These are phyloP conservation scores for Umimayanthus chanpuru DNA, from an alignment of 92 coral and sea anemone genomes.

Conservation along the genomic window DNA sequence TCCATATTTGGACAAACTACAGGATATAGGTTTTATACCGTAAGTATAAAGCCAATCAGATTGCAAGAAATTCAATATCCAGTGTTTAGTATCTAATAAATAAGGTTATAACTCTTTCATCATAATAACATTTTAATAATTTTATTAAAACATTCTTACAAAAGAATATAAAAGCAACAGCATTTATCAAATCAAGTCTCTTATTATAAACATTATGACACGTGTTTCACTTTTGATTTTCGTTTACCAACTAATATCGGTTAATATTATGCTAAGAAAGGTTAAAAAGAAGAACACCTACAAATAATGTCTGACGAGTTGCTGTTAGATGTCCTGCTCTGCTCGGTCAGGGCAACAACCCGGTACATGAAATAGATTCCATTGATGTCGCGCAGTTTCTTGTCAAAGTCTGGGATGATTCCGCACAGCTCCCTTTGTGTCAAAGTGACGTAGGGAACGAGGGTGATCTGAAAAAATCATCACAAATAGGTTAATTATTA, in stretches of 20 bases:
- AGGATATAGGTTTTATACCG: too few species aligned
- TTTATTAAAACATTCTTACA: too few species aligned
- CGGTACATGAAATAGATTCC: constrained; percentile 17
- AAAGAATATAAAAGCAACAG: too few species aligned
- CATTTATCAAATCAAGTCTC: too few species aligned
- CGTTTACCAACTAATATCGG: background rate
- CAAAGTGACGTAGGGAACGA: constrained; percentile 20
- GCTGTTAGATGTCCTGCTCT: constrained; percentile 32
- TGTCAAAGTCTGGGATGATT: background rate
- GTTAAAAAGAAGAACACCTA: background rate
- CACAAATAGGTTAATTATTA: background rate
- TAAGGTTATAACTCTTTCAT: background rate
- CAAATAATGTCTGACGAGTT: background rate
- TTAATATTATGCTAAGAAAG: too few species aligned
- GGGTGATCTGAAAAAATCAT: background rate
- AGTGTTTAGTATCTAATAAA: too few species aligned
- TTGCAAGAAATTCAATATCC: too few species aligned
- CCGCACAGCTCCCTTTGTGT: background rate
- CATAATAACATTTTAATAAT: too few species aligned
- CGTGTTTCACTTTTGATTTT: background rate
- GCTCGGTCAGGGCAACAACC: constrained; percentile 28
- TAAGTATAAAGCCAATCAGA: too few species aligned
- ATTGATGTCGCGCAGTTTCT: background rate
- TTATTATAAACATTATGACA: too few species aligned
- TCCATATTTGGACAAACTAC: too few species aligned